phyloP scores from a whole-genome alignment of 1,140 invertebrate species.

The Phymorhynchus buccinoides region DNA sequence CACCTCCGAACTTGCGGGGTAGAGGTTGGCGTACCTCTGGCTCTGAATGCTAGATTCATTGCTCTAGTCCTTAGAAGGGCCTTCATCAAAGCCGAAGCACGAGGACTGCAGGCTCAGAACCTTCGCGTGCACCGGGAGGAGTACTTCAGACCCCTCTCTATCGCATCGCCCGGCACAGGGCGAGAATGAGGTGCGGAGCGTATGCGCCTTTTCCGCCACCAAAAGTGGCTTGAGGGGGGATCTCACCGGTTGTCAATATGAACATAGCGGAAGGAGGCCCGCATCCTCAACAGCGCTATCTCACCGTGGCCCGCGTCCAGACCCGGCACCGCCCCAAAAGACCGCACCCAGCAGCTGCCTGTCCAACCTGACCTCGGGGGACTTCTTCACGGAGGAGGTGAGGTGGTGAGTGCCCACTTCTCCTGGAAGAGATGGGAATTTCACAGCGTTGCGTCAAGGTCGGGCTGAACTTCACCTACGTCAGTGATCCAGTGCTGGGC shows the following conservation, averaged over 20 bases:
- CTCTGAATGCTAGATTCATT: constrained; percentile 7
- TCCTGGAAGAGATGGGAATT: constrained; percentile 17
- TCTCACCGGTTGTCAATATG: constrained; percentile 30
- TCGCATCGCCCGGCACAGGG: constrained; percentile 27
- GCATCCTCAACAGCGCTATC: constrained; percentile 22
- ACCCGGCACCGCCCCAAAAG: background rate
- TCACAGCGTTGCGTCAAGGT: background rate
- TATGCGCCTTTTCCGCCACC: constrained; percentile 18
- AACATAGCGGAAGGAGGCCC: background rate
- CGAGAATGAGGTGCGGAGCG: constrained; percentile 11
- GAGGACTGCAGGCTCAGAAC: background rate
- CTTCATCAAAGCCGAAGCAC: background rate
- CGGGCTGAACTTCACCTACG: constrained; percentile 28
- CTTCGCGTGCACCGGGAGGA: constrained; percentile 27
- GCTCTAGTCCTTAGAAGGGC: constrained; percentile 1
- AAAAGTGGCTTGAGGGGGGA: constrained; percentile 22
- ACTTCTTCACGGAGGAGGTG: constrained; percentile 29
- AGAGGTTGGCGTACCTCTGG: constrained; percentile 25
- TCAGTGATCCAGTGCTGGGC: constrained; percentile 16
- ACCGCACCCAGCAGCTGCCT: background rate
- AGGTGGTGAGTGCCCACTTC: background rate
- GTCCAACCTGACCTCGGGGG: background rate
- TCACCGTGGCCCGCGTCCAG: background rate
- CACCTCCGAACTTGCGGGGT: constrained; percentile 2
- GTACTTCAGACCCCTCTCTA: constrained; percentile 32